Evolutionary conservation across 2,113 vertebrate genomes (phyloP).

Genomic region (Embiotoca jacksoni): DNA sequence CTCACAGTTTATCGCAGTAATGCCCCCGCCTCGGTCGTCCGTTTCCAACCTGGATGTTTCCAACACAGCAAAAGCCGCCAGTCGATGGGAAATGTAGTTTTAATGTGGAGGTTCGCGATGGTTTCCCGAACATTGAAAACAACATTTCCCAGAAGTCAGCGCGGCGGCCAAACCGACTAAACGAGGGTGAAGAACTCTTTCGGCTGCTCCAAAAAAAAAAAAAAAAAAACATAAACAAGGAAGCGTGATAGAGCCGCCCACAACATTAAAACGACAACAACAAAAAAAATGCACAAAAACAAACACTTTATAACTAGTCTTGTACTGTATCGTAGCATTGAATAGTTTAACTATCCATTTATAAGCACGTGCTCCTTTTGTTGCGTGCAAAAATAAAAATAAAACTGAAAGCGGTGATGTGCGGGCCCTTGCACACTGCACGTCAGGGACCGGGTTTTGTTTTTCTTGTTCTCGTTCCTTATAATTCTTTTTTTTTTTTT

Average conservation of each 20-base stretch:
- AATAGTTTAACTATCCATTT: too few species aligned
- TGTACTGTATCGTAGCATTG: too few species aligned
- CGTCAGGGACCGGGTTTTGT: too few species aligned
- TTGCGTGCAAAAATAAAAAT: too few species aligned
- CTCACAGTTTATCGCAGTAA: slow-evolving; percentile 49
- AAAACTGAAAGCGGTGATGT: too few species aligned
- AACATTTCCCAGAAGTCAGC: slow-evolving; percentile 37
- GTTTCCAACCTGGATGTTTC: neutral
- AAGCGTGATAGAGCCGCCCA: slow-evolving; percentile 38
- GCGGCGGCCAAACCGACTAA: slow-evolving; percentile 10
- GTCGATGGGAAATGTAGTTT: slow-evolving; percentile 68
- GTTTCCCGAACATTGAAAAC: neutral
- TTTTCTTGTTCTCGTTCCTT: too few species aligned
- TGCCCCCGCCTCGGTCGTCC: neutral
- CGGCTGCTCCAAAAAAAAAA: slow-evolving; percentile 1
- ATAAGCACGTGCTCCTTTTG: too few species aligned
- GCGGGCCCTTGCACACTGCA: too few species aligned
- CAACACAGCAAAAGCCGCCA: neutral
- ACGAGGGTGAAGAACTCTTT: slow-evolving; percentile 22
- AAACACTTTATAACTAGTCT: too few species aligned
- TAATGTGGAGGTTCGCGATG: rapidly evolving
- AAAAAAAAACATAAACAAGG: slow-evolving; percentile 70
- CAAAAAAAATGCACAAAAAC: too few species aligned
- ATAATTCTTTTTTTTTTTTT: too few species aligned
- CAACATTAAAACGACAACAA: too few species aligned